phyloP scores from a whole-genome alignment of 2,888 invertebrate species.

The Pteria penguin region DNA sequence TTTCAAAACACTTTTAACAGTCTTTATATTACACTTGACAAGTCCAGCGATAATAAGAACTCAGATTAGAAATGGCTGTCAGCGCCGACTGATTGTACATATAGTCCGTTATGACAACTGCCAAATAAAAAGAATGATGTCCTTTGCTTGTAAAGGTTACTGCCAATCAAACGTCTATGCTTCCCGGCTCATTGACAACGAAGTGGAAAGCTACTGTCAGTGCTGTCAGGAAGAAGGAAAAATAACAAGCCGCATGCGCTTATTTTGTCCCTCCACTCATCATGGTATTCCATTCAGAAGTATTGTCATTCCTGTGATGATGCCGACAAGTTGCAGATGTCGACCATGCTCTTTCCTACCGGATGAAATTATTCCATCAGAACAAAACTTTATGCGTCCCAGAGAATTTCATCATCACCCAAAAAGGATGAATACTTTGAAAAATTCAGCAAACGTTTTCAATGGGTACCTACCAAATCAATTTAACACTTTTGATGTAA shows the following conservation, averaged over 20 bases:
- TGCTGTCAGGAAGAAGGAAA: constrained; percentile 7
- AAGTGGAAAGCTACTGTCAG: constrained; percentile 1
- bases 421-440: too few species aligned
- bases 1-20: too few species aligned
- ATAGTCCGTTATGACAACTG: constrained; percentile 1
- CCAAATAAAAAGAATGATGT: neutral
- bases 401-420: too few species aligned
- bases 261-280: neutral
- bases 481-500: too few species aligned
- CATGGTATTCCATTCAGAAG: neutral
- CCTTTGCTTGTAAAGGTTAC: constrained; percentile 1
- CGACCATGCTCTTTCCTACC: constrained; percentile 16
- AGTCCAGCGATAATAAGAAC: too few species aligned
- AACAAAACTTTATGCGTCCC: neutral
- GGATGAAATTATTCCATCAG: constrained; percentile 1
- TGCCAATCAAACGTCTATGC: constrained; percentile 2
- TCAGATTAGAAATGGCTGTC: too few species aligned
- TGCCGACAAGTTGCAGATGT: constrained; percentile 10
- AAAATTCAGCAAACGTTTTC: too few species aligned
- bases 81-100: neutral
- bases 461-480: too few species aligned
- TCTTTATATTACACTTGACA: too few species aligned
- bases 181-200: neutral
- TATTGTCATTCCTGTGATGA: constrained; percentile 6
- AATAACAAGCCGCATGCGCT: neutral